Evolutionary conservation across 2,797 vertebrate genomes (phyloP).

Genomic region (Leucoraja ocellata): DNA sequence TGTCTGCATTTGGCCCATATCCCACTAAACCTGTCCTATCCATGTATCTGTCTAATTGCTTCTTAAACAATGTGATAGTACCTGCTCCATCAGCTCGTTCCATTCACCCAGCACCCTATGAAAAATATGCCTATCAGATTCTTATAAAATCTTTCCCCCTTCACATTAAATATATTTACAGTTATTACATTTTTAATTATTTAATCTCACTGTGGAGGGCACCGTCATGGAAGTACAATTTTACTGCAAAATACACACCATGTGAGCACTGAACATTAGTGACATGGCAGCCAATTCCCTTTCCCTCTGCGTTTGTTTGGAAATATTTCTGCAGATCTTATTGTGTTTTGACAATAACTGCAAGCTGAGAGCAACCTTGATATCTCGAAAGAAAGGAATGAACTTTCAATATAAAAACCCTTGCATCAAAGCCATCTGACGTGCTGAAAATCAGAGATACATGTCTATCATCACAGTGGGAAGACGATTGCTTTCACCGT

Average conservation of each 20-base stretch:
- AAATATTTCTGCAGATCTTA: background rate
- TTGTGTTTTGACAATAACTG: background rate
- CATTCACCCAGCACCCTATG: too few species aligned
- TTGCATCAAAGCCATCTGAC: background rate
- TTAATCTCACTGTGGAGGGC: background rate
- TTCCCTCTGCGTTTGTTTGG: background rate
- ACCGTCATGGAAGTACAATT: too few species aligned
- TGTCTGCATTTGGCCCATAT: too few species aligned
- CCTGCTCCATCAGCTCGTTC: too few species aligned
- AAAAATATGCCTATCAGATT: too few species aligned
- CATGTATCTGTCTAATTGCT: too few species aligned
- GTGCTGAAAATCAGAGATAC: background rate
- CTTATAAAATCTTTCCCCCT: too few species aligned
- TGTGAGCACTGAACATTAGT: background rate
- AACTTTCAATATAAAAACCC: background rate
- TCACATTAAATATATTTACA: too few species aligned
- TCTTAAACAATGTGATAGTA: too few species aligned
- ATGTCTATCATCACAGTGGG: background rate
- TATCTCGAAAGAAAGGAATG: background rate
- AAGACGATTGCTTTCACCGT: background rate
- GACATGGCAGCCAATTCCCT: background rate
- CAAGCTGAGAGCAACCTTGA: conserved; percentile 1
- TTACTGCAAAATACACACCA: background rate
- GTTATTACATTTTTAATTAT: background rate
- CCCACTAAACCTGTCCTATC: too few species aligned